These are phyloP conservation scores for Holacanthella duospinosa DNA, from an alignment of 2,888 invertebrate genomes.

Conservation along the genomic window DNA sequence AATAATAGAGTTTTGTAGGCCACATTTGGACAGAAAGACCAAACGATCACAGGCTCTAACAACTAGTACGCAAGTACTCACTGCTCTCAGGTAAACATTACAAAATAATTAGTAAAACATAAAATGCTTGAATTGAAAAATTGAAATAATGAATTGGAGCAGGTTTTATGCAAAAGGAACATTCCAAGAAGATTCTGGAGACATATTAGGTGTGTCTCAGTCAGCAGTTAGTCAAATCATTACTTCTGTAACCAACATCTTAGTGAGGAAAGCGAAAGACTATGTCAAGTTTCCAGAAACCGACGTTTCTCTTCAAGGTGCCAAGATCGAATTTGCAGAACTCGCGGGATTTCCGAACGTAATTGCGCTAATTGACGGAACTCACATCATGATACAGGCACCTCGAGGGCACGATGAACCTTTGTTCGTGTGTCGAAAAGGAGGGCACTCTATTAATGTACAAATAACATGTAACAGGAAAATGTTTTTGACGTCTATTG, in stretches of 20 bases:
- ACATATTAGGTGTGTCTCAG: conserved; percentile 8
- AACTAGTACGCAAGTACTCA: too few relatives aligned
- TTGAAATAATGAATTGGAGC: too few relatives aligned
- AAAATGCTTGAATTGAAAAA: too few relatives aligned
- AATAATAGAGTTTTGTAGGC: too few relatives aligned
- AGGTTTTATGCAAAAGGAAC: conserved; percentile 6
- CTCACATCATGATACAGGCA: conserved; percentile 6
- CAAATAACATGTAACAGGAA: too few relatives aligned
- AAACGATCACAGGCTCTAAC: too few relatives aligned
- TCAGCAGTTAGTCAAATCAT: conserved; percentile 1
- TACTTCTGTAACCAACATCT: background rate
- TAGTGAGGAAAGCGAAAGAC: background rate
- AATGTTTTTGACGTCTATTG: too few relatives aligned
- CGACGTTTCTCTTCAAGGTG: background rate
- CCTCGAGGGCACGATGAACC: background rate
- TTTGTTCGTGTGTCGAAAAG: background rate
- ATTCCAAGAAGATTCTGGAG: conserved; percentile 11
- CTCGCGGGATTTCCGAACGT: conserved; percentile 8
- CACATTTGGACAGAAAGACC: too few relatives aligned
- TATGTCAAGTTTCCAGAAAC: background rate
- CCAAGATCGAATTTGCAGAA: background rate
- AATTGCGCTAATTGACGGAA: conserved; percentile 12
- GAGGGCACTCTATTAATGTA: too few relatives aligned
- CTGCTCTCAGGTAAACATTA: too few relatives aligned
- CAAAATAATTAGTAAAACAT: too few relatives aligned